Evolutionary conservation across 1,140 invertebrate species (phyloP), one percentile per base, ranked within the genome.

Genomic region (Limonius californicus): DNA sequence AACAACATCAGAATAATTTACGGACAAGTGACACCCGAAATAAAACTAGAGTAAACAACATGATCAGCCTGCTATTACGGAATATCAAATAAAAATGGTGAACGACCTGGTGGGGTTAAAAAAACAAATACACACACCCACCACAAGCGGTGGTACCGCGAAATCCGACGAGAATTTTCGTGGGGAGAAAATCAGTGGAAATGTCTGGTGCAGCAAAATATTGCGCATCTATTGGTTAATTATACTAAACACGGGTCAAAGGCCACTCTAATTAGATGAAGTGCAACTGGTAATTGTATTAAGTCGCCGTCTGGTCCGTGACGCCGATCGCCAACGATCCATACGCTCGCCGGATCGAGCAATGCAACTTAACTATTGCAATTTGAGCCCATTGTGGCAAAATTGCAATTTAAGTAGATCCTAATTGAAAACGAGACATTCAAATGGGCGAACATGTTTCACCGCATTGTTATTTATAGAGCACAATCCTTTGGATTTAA

Each of bases 241-340:
- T 66, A 66, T 64, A 57, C 23, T 55, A 66, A 68, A 68, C 64
- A 66, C 59, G 35, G 65, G 63, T 65, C 63, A 71, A 71, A 68
- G 67, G 67, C 67, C 67, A 60, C 60, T 58, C 63, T 67, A 71
- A 71, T 71, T 71, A 71, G 65, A 67, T 64, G 65, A 69, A 71
- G 65, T 71, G 69, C 69, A 69, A 71, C 65, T 69, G 67, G 67
- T 70, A 70, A 70, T 70, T 70, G 67, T 67, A 69, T 70, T 70
- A 70, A 66, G 67, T 70, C 69, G 67, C 67, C 67, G 69, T 70
- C 69, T 69, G 62, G 67, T 64, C 65, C 65, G 60, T 67, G 67
- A 65, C 63, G 62, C 23, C 60, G 68, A 64, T 63, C 45, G 39
- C 54, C 62, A 62, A 55, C 59, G 62, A 63, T 65, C 68, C 61